Base-by-base conservation (phyloP, 2,888 invertebrate genomes). In the Chrysolina oricalcia region DNA sequence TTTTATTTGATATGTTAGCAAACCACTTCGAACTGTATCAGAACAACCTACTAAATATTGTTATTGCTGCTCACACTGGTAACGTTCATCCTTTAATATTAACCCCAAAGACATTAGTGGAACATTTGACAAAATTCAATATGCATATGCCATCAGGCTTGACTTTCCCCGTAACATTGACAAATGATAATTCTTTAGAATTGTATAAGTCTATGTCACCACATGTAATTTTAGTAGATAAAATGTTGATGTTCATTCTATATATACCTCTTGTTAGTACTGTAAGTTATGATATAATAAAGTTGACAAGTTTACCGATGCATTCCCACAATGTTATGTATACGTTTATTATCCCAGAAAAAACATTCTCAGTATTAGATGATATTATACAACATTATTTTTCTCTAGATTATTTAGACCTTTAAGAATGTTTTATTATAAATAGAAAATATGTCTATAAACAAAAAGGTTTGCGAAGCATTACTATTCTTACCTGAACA, bases 241-340 rank as follows among this genome's bases (percentile, higher is more conserved):
- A 48, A 17, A 48, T 5, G 6, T 17, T 48, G 9, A 17, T 48
- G 48, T 48, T 48, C 17, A 48, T 48, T 48, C 17, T 9, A 48
- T 17, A 48, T 17, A 48, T 48, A 17, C 48, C 48, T 48, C 48
- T 48, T 48, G 48, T 48, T n/a, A 48, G 48, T 46, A 46, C 5
- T 46, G 46, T 46, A n/a, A n/a, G n/a, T 46, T 46, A 46, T 46
- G n/a, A n/a, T n/a, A 48, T 48, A n/a, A n/a, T 48, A 48, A 48
- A 8, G 17, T 17, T 48, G 48, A 48, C 48, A 8, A 48, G 17
- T 48, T 17, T 17, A 48, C 48, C 48, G 2, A 48, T 48, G 17
- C 48, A 48, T 17, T 17, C 17, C 17, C n/a, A 9, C 9, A 9
- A 48, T 17, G 17, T 17, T 48, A 48, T 17, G 9, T 48, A 17